Conservation (phyloP, 2,797 vertebrate genomes). For the Macrochelys suwanniensis region DNA sequence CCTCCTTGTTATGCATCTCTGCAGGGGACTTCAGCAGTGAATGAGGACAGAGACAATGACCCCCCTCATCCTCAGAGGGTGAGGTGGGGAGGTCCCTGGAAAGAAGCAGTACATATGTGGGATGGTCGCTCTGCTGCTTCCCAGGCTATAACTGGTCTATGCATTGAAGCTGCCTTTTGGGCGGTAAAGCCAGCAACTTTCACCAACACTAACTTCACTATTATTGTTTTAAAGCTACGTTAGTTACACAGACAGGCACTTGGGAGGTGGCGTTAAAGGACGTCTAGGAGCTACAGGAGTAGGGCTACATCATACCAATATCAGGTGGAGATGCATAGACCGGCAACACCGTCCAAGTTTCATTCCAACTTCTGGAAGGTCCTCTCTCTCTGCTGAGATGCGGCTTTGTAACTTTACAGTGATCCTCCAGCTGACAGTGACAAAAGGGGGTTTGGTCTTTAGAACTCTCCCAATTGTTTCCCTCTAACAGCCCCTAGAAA, state of each 20-base stretch:
- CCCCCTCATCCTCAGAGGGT: neutral
- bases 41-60: neutral
- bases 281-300: neutral
- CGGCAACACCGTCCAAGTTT: neutral
- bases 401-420: constrained; percentile 23
- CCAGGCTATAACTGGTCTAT: neutral
- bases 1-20: neutral
- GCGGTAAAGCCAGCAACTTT: neutral
- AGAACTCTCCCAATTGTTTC: constrained; percentile 1
- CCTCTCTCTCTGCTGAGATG: neutral
- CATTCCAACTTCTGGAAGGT: neutral
- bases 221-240: fast-evolving
- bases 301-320: neutral
- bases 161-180: neutral
- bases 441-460: neutral
- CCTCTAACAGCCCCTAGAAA: neutral
- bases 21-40: neutral
- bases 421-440: constrained; percentile 30
- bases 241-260: neutral
- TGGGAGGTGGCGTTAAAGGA: neutral
- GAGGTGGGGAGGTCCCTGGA: neutral
- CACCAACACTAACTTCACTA: neutral
- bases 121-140: neutral
- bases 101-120: fast-evolving
- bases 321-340: neutral